Percentiles rank a stretch among this genome's conserved stretches.
Evolutionary conservation across 2,113 vertebrate species (phyloP).

Genomic region (Pachyramphus minor): DNA sequence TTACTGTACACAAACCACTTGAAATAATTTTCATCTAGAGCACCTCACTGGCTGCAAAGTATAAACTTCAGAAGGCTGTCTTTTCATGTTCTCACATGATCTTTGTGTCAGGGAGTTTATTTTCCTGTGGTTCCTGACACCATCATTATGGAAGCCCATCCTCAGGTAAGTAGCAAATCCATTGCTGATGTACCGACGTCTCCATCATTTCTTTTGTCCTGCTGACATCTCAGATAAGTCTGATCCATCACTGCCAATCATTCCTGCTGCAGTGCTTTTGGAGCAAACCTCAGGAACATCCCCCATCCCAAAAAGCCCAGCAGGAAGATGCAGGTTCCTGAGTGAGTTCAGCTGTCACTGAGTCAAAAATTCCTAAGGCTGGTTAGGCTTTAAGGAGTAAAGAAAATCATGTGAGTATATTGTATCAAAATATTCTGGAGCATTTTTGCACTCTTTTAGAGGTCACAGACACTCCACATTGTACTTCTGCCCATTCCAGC

Average conservation of each 20-base stretch:
- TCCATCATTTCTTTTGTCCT: neutral
- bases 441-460: neutral
- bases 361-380: neutral
- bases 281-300: neutral
- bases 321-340: neutral
- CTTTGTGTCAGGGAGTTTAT: neutral
- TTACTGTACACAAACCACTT: neutral
- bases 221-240: neutral
- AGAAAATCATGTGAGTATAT: neutral
- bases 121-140: neutral
- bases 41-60: neutral
- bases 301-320: neutral
- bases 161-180: neutral
- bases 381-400: neutral
- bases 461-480: neutral
- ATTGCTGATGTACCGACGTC: neutral
- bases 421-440: neutral
- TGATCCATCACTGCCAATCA: neutral
- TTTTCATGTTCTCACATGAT: neutral
- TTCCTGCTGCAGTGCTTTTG: neutral
- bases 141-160: accelerated
- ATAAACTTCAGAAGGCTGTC: neutral
- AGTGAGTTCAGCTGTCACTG: neutral
- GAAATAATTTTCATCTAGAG: neutral
- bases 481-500: neutral